These are phyloP conservation scores for Ailuropoda melanoleuca DNA, from an alignment of 2,113 vertebrate species.

Conservation along the genomic window DNA sequence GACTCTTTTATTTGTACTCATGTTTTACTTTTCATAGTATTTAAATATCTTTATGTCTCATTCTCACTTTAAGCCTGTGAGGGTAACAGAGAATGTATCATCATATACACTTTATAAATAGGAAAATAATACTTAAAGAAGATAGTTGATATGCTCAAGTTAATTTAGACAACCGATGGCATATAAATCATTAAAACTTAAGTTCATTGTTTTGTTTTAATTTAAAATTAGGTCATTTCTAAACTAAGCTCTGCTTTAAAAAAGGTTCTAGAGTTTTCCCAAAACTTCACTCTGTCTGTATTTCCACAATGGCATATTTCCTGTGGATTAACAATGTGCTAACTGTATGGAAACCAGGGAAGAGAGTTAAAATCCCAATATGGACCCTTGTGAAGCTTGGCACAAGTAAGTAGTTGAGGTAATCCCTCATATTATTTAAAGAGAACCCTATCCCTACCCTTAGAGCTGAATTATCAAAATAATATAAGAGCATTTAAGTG, in stretches of 20 bases:
- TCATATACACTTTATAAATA: background rate
- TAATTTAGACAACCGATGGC: background rate
- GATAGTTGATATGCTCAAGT: background rate
- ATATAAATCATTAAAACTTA: background rate
- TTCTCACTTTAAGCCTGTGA: slow-evolving; percentile 2
- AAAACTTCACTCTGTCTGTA: background rate
- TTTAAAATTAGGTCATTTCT: background rate
- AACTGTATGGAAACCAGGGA: background rate
- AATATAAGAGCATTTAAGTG: background rate
- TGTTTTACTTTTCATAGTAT: slow-evolving; percentile 25
- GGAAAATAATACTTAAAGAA: background rate
- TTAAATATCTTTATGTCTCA: slow-evolving; percentile 2
- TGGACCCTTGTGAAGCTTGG: background rate
- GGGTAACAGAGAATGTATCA: background rate
- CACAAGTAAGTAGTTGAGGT: background rate
- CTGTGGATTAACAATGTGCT: background rate
- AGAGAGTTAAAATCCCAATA: background rate
- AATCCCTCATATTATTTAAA: background rate
- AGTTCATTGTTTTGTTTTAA: background rate
- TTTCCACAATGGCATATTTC: background rate
- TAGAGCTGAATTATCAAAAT: background rate
- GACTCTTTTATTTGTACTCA: background rate
- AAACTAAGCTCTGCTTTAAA: background rate
- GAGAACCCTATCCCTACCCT: background rate
- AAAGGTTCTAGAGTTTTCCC: background rate